Conservation (phyloP, 2,797 vertebrate genomes). For the Fringilla coelebs region DNA sequence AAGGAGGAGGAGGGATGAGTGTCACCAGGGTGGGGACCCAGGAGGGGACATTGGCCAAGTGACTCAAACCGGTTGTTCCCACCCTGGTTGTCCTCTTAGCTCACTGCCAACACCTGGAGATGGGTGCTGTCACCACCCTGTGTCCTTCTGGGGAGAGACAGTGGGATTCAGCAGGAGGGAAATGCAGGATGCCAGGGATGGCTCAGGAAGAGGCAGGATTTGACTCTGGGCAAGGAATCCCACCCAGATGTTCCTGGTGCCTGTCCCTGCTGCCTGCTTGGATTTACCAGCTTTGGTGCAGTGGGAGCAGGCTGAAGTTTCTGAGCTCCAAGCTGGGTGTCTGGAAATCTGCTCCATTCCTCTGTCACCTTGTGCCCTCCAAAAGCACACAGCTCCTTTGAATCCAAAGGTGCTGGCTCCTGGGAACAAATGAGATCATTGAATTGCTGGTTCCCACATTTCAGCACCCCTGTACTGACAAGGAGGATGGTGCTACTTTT, state of each 20-base stretch:
- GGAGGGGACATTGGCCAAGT: neutral
- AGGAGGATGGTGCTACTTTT: neutral
- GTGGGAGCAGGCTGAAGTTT: neutral
- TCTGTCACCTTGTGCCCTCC: neutral
- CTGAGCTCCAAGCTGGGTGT: neutral
- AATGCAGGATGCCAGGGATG: fast-evolving
- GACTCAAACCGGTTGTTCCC: fast-evolving
- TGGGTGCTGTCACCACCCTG: fast-evolving
- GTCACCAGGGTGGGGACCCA: neutral
- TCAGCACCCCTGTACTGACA: neutral
- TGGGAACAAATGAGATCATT: neutral
- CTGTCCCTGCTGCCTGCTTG: neutral
- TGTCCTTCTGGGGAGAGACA: neutral
- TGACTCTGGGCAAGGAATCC: neutral
- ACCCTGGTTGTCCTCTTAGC: neutral
- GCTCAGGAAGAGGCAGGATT: neutral
- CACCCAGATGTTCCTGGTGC: neutral
- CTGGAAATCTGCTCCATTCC: neutral
- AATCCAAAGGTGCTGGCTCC: neutral
- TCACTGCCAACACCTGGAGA: neutral
- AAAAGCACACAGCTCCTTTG: neutral
- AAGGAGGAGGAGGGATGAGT: neutral
- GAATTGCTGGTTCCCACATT: neutral
- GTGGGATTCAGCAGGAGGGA: neutral
- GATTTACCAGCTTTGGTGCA: neutral